A percentile compares a stretch with the other conserved stretches of the same genome.
These are phyloP conservation scores for Parnassius orleans DNA, from an alignment of 2,888 invertebrate genomes.

Conservation along the genomic window DNA sequence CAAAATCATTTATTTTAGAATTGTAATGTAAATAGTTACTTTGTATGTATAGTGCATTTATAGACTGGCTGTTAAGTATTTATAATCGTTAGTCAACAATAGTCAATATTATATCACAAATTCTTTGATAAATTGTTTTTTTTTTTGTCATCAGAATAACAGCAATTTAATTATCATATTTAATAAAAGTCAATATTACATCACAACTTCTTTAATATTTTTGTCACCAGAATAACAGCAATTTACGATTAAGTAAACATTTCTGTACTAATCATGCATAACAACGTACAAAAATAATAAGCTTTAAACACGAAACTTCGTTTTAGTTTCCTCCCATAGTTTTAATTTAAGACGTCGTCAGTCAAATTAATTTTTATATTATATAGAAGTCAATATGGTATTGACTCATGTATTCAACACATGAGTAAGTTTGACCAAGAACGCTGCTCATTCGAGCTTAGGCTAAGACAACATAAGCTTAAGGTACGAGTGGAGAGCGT, in stretches of 20 bases:
- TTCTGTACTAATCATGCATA: conserved; percentile 70
- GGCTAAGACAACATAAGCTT: no score
- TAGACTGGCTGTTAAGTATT: conserved; percentile 73
- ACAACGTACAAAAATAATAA: conserved; percentile 78
- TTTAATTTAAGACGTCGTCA: no score
- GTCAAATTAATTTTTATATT: no score
- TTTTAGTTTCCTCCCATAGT: conserved; percentile 34
- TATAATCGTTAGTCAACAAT: conserved; percentile 45
- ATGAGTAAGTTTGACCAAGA: no score
- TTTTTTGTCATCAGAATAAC: not conserved
- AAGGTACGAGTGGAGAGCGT: no score
- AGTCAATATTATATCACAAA: conserved; percentile 53
- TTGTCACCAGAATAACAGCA: conserved; percentile 13
- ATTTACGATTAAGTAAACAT: conserved; percentile 39
- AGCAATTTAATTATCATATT: conserved; percentile 28
- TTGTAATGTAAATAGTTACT: conserved; percentile 66
- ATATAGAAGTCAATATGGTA: no score
- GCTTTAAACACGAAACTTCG: conserved; percentile 64
- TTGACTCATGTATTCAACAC: no score
- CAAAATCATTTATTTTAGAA: conserved; percentile 45
- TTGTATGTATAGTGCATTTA: conserved; percentile 75
- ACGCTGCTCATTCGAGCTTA: no score
- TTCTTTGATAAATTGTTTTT: conserved; percentile 31
- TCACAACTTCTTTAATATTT: conserved; percentile 43
- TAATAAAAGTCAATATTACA: conserved; percentile 47